Evolutionary conservation across 2,888 invertebrate genomes (phyloP).

Genomic region (Agriopis leucophaearia): DNA sequence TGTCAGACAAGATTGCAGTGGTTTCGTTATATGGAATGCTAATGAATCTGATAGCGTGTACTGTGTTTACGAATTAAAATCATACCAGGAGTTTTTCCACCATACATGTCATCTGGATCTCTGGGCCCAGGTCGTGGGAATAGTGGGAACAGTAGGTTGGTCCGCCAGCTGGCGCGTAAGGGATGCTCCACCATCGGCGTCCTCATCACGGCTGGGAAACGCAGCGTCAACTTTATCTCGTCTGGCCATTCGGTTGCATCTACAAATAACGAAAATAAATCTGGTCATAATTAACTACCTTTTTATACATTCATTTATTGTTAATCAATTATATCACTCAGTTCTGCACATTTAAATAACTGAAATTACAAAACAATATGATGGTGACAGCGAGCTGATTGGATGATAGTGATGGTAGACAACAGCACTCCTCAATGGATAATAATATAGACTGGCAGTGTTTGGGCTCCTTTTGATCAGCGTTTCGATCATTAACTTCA

Average conservation of each 20-base stretch:
- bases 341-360: no score
- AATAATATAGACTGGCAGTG: no score
- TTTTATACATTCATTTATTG: not conserved
- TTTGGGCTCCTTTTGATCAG: no score
- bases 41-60: no score
- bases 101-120: constrained; percentile 77
- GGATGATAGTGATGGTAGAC: no score
- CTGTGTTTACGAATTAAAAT: not conserved
- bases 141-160: constrained; percentile 89
- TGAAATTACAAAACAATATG: no score
- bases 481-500: no score
- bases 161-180: constrained; percentile 88
- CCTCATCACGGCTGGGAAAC: constrained; percentile 89
- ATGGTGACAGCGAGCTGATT: no score
- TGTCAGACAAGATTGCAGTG: no score
- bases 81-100: constrained; percentile 86
- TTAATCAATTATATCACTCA: not conserved
- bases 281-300: not conserved
- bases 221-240: constrained; percentile 83
- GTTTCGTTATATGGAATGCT: no score
- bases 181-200: constrained; percentile 77
- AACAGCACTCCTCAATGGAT: no score
- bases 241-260: constrained; percentile 80
- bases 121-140: constrained; percentile 90
- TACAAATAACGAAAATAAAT: constrained; percentile 47